Evolutionary conservation across 1,140 invertebrate genomes (phyloP).

Genomic region (Camponotus floridanus): DNA sequence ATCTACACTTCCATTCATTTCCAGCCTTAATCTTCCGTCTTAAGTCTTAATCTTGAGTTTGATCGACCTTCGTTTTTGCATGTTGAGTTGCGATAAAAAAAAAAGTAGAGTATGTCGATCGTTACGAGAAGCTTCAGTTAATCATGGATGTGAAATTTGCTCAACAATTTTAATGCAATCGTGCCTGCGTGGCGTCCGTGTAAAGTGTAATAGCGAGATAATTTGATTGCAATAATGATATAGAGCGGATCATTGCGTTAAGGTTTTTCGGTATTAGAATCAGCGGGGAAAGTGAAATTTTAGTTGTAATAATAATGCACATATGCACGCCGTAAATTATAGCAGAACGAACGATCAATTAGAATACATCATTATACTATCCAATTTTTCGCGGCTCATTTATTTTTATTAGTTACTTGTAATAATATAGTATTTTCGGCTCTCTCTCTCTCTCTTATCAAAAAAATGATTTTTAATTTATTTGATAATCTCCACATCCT

Average conservation of each 20-base stretch:
- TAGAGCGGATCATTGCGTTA: conserved; percentile 31
- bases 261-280: conserved; percentile 50
- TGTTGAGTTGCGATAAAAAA: conserved; percentile 4
- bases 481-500: background rate
- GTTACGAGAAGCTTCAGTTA: conserved; percentile 7
- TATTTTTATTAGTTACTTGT: conserved; percentile 31
- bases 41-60: conserved; percentile 29
- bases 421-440: background rate
- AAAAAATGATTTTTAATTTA: conserved; percentile 8
- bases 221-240: conserved; percentile 54
- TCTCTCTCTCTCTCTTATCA: too few relatives aligned
- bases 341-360: conserved; percentile 37
- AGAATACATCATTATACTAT: conserved; percentile 18
- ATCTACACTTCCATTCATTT: background rate
- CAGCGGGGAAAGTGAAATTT: conserved; percentile 51
- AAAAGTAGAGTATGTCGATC: background rate
- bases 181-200: background rate
- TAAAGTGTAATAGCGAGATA: conserved; percentile 47
- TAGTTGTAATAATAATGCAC: conserved; percentile 39
- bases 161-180: conserved; percentile 48
- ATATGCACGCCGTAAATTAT: conserved; percentile 19
- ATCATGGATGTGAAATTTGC: conserved; percentile 51
- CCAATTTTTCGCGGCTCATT: conserved; percentile 52
- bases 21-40: background rate
- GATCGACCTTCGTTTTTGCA: conserved; percentile 43